Evolutionary conservation across 2,888 invertebrate species (phyloP).

Genomic region (Macrosiphum euphorbiae): DNA sequence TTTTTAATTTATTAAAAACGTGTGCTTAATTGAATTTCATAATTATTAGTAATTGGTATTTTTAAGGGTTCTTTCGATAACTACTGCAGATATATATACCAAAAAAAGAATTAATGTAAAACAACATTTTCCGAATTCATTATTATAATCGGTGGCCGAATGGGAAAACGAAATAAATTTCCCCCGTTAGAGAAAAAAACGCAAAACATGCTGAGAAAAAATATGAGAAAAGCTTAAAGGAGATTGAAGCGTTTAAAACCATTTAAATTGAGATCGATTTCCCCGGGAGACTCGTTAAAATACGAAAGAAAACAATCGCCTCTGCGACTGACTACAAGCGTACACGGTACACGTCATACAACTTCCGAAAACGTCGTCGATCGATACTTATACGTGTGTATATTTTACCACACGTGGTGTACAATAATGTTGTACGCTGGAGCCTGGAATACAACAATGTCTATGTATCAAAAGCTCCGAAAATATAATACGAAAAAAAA

Average conservation of each 20-base stretch:
- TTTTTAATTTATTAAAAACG: too few relatives aligned
- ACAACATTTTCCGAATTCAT: neutral
- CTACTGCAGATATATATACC: neutral
- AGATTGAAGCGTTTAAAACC: neutral
- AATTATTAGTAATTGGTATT: neutral
- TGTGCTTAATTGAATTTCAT: neutral
- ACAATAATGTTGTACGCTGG: neutral
- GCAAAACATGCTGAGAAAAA: neutral
- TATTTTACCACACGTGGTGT: constrained; percentile 12
- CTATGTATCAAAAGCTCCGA: neutral
- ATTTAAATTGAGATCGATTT: neutral
- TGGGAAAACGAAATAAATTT: neutral
- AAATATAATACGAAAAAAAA: neutral
- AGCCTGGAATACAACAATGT: neutral
- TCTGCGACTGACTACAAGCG: neutral
- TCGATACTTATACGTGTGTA: neutral
- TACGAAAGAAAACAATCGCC: neutral
- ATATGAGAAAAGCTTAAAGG: neutral
- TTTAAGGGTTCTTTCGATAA: neutral
- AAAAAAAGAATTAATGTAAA: neutral
- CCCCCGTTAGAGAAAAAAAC: neutral
- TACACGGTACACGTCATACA: neutral
- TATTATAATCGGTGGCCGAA: neutral
- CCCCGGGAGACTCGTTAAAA: neutral
- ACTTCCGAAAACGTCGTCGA: neutral